These are phyloP conservation scores for Aplocera efformata DNA, from an alignment of 2,888 invertebrate genomes.

Conservation along the genomic window DNA sequence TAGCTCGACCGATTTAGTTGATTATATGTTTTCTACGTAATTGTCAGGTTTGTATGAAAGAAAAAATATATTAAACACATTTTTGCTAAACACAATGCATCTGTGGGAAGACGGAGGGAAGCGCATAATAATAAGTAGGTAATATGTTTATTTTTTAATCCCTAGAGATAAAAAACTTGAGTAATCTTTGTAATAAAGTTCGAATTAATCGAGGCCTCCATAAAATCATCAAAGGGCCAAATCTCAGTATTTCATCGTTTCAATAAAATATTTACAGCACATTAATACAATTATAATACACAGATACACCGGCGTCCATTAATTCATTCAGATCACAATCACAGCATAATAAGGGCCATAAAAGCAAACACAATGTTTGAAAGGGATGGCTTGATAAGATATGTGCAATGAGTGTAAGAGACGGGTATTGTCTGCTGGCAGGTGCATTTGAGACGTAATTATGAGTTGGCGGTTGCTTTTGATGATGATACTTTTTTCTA, in stretches of 20 bases:
- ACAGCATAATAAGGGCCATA: conserved; percentile 38
- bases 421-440: conserved; percentile 30
- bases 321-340: conserved; percentile 46
- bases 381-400: conserved; percentile 26
- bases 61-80: too few relatives aligned
- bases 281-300: conserved; percentile 27
- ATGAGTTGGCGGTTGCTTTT: conserved; percentile 18
- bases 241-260: conserved; percentile 4
- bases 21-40: too few relatives aligned
- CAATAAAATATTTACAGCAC: conserved; percentile 6
- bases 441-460: conserved; percentile 32
- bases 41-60: too few relatives aligned
- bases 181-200: too few relatives aligned
- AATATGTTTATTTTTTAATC: too few relatives aligned
- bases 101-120: too few relatives aligned
- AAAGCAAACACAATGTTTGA: conserved; percentile 38
- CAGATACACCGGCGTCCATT: conserved; percentile 36
- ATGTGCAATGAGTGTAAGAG: conserved; percentile 22
- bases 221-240: background rate
- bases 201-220: too few relatives aligned
- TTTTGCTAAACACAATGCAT: too few relatives aligned
- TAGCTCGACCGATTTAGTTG: too few relatives aligned
- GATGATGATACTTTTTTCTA: background rate
- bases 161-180: too few relatives aligned
- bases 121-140: too few relatives aligned